Evolutionary conservation across 2,797 vertebrate genomes (phyloP), one percentile per base, ranked within the genome.

Genomic region (Catamblyrhynchus diadema): DNA sequence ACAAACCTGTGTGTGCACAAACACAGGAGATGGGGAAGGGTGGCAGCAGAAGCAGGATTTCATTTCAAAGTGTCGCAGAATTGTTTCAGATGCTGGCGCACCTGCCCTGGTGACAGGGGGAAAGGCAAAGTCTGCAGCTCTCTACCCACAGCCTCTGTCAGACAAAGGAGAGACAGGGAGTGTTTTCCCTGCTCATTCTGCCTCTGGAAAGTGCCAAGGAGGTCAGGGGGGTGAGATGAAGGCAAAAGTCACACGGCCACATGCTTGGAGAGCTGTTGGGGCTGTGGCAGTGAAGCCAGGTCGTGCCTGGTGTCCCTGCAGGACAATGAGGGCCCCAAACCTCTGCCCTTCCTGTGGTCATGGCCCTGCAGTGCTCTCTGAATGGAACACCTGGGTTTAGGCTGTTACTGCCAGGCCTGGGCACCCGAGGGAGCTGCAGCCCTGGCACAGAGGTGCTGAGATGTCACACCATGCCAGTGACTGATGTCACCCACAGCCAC

Each of bases 181-280:
- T 0, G 0, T 30, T 79, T 17, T 18, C 27, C 28, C 32, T 32
- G 65, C 37, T 77, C 19, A 0, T 15, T 14, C 25, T 48, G 27
- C 67, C 60, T 42, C 64, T 64, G 69, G 17, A 4, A 74, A 42
- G 44, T 1, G 42, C 70, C 4, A 2, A 22, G 45, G 12, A 23
- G n/a, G 28, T 37, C 30, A 10, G 1, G 8, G 59, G 60, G 66
- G 61, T 41, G 39, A 39, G 37, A 14, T 3, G 67, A 70, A 17
- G 25, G 42, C 20, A 44, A 16, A 57, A 79, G 18, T 23, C 39
- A 15, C 30, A 0, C 0, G 10, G 53, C 4, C 9, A 1, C 0
- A 4, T 15, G 11, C 28, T 18, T n/a, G 7, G 51, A 37, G 54
- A 54, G 69, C 27, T 69, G 8, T 5, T 14, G 8, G 41, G 64